phyloP scores from a whole-genome alignment of 2,888 invertebrate genomes.

The Dryobota labecula region DNA sequence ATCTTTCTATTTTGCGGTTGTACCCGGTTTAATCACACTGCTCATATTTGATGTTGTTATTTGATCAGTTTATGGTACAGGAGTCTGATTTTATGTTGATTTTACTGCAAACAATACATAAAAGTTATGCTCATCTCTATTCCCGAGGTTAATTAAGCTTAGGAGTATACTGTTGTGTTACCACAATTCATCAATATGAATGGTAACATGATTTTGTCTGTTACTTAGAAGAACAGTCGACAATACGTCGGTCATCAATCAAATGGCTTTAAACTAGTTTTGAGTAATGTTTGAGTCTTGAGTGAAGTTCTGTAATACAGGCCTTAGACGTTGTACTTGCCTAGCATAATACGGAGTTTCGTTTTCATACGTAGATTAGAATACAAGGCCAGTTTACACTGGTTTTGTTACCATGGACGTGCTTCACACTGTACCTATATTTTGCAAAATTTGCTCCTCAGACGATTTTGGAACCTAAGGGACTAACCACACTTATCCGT shows the following conservation, averaged over 20 bases:
- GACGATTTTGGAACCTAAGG: not conserved
- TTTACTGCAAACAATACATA: constrained; percentile 11
- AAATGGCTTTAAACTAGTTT: too few species aligned
- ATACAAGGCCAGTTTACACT: not conserved
- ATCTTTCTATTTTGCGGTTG: not conserved
- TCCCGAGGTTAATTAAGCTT: not conserved
- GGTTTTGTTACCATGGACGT: not conserved
- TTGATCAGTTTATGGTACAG: constrained; percentile 19
- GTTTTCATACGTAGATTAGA: too few species aligned
- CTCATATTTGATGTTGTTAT: constrained; percentile 58
- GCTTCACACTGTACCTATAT: not conserved
- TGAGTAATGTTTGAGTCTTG: too few species aligned
- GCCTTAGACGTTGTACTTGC: too few species aligned
- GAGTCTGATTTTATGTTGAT: constrained; percentile 33
- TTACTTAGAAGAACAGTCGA: not conserved
- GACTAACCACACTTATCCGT: too few species aligned
- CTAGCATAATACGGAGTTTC: not conserved
- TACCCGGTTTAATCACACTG: constrained; percentile 39
- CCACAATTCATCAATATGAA: not conserved
- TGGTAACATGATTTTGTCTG: not conserved
- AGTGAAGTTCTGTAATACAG: too few species aligned
- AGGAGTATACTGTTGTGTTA: not conserved
- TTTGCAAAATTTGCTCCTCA: not conserved
- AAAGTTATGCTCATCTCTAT: not conserved
- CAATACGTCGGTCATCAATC: not conserved